phyloP scores from a whole-genome alignment of 2,113 vertebrate species.

The Corydoras maculifer region DNA sequence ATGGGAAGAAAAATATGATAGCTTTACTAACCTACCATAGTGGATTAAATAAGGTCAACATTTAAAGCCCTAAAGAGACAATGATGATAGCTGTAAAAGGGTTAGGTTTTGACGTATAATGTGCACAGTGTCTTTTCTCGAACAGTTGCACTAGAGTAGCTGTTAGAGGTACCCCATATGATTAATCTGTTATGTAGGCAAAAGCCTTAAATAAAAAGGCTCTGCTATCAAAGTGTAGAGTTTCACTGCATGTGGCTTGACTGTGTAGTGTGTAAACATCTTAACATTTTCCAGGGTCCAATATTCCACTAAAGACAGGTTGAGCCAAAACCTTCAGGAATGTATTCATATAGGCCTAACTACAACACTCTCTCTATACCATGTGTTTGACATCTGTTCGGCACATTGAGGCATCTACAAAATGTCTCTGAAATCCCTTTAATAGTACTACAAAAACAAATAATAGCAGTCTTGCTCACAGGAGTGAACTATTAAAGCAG shows the following conservation, averaged over 20 bases:
- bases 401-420: conserved; percentile 44
- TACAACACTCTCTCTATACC: conserved; percentile 33
- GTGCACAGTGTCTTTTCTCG: not conserved
- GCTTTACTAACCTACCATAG: conserved; percentile 30
- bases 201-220: too few relatives aligned
- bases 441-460: conserved; percentile 24
- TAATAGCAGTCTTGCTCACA: conserved; percentile 27
- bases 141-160: conserved; percentile 10
- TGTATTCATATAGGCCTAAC: conserved; percentile 33
- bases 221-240: too few relatives aligned
- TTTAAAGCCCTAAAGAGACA: conserved; percentile 24
- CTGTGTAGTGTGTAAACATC: too few relatives aligned
- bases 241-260: too few relatives aligned
- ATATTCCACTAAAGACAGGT: not conserved
- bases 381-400: conserved; percentile 54
- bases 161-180: conserved; percentile 13
- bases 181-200: conserved; percentile 9
- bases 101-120: conserved; percentile 13
- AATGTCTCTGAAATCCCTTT: conserved; percentile 42
- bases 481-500: conserved; percentile 30
- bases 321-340: conserved; percentile 42
- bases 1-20: conserved; percentile 18
- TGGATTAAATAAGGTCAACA: conserved; percentile 38
- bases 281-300: too few relatives aligned
- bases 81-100: conserved; percentile 18